Conservation (phyloP, 2,888 invertebrate genomes). For the Sesamia inferens region DNA sequence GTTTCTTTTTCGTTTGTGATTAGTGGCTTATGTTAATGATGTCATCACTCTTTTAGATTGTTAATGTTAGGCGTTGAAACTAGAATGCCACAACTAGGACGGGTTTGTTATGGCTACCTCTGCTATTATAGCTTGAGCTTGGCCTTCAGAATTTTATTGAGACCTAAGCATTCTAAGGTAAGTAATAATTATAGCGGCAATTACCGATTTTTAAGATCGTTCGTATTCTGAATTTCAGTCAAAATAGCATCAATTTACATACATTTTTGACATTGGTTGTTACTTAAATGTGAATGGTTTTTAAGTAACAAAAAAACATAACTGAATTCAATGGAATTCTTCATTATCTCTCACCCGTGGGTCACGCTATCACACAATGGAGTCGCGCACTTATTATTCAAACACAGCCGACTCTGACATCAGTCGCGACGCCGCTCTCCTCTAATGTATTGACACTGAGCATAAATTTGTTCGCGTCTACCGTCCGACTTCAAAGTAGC, state of each 20-base stretch:
- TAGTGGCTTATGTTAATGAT: conserved; percentile 35
- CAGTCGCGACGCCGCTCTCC: conserved; percentile 73
- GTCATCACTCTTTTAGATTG: conserved; percentile 26
- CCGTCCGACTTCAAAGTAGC: conserved; percentile 72
- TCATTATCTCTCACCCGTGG: conserved; percentile 10
- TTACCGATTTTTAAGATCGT: background rate
- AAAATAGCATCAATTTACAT: background rate
- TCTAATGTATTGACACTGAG: conserved; percentile 82
- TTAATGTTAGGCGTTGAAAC: conserved; percentile 28
- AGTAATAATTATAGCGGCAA: background rate
- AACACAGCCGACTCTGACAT: conserved; percentile 77
- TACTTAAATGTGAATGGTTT: background rate
- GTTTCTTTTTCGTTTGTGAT: conserved; percentile 39
- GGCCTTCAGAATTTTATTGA: background rate
- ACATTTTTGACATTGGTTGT: background rate
- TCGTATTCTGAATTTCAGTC: background rate
- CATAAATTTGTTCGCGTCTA: conserved; percentile 80
- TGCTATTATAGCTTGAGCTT: background rate
- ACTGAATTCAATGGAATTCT: conserved; percentile 7
- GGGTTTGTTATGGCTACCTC: conserved; percentile 1
- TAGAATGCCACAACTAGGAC: background rate
- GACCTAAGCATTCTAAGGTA: background rate
- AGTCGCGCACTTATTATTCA: conserved; percentile 71
- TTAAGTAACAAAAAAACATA: background rate
- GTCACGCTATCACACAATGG: conserved; percentile 58